These are phyloP conservation scores for Theristus sp. DNA, from an alignment of 2,888 invertebrate genomes.

Conservation along the genomic window DNA sequence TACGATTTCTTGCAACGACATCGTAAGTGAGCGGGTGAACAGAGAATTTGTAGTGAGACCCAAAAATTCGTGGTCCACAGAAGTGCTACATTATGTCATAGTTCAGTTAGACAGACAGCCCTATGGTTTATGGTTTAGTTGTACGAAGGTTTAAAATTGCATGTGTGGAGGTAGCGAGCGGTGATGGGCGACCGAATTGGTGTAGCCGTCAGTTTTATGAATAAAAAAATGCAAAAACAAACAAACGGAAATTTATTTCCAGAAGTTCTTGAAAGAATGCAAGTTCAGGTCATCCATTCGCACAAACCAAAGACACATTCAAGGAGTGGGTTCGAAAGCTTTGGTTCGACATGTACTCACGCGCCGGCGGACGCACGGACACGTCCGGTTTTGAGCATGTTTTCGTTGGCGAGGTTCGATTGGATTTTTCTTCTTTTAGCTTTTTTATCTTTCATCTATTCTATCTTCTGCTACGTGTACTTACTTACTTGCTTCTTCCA, in stretches of 20 bases:
- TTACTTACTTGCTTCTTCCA: no score
- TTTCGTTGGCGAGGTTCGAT: slow-evolving; percentile 56
- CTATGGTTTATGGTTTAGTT: no score
- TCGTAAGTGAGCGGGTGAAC: background rate
- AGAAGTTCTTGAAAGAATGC: no score
- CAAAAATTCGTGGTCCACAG: background rate
- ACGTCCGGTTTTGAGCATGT: slow-evolving; percentile 84
- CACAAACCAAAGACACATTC: slow-evolving; percentile 15
- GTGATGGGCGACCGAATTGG: no score
- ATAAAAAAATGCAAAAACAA: no score
- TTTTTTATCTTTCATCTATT: background rate
- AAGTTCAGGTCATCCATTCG: slow-evolving; percentile 3
- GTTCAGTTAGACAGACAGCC: no score
- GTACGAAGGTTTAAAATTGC: no score
- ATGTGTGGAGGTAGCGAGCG: no score
- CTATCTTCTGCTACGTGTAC: no score
- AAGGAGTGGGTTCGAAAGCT: slow-evolving; percentile 29
- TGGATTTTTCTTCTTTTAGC: background rate
- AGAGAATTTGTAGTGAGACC: background rate
- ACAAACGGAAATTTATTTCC: no score
- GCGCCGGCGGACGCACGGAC: slow-evolving; percentile 49
- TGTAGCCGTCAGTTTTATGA: no score
- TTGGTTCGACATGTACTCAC: slow-evolving; percentile 53
- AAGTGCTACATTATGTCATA: no score
- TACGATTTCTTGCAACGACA: slow-evolving; percentile 44